Evolutionary conservation across 2,113 vertebrate species (phyloP).

Genomic region (Labeo catla): DNA sequence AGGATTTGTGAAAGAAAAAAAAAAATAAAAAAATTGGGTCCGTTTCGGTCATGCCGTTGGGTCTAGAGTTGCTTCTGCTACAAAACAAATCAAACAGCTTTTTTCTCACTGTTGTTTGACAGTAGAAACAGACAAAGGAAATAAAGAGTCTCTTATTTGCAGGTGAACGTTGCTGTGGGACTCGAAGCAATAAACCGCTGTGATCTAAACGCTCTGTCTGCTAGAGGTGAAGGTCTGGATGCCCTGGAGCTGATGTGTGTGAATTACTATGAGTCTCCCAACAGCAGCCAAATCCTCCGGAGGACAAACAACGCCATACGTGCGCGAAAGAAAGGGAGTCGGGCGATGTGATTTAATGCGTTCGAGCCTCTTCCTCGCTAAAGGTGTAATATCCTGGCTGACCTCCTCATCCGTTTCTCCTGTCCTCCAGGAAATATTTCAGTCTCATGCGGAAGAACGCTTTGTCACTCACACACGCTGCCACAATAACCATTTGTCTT

Average conservation of each 20-base stretch:
- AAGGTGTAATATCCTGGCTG: conserved; percentile 47
- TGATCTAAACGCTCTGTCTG: neutral
- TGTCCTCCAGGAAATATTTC: conserved; percentile 40
- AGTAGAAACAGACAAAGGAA: neutral
- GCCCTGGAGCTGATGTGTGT: conserved; percentile 56
- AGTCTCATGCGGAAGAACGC: conserved; percentile 13
- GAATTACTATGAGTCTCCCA: conserved; percentile 68
- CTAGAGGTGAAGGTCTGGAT: conserved; percentile 35
- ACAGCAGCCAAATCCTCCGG: conserved; percentile 17
- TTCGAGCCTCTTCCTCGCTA: conserved; percentile 22
- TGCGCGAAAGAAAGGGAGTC: conserved; percentile 2
- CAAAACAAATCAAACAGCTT: conserved; percentile 17
- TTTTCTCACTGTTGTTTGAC: neutral
- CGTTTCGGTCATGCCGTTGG: neutral
- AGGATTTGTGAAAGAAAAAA: neutral
- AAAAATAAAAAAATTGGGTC: no score
- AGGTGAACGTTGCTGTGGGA: neutral
- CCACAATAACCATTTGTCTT: conserved; percentile 29
- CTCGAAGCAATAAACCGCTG: neutral
- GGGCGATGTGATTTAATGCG: conserved; percentile 29
- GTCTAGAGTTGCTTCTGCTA: neutral
- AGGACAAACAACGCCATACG: conserved; percentile 9
- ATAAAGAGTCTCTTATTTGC: neutral
- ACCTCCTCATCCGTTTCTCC: conserved; percentile 44
- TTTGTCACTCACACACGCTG: conserved; percentile 2